Percentiles rank a stretch among this genome's conserved stretches.
phyloP scores from a whole-genome alignment of 2,888 invertebrate genomes.

The Antheraea yamamai region DNA sequence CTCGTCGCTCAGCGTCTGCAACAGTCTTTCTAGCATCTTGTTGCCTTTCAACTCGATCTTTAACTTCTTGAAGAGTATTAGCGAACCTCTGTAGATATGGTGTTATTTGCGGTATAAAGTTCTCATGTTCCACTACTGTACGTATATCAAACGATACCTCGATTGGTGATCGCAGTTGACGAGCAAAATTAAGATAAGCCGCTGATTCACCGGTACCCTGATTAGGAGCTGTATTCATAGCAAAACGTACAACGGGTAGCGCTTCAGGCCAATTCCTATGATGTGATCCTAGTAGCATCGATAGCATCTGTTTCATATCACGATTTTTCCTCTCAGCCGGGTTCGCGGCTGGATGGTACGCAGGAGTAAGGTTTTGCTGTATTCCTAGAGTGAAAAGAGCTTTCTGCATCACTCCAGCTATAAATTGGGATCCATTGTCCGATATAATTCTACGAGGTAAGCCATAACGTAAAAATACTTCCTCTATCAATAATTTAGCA shows the following conservation, averaged over 20 bases:
- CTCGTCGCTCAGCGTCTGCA: not conserved
- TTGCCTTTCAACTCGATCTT: conserved; percentile 12
- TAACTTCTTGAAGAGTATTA: not conserved
- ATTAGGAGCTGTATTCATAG: conserved; percentile 32
- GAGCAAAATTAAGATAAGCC: conserved; percentile 39
- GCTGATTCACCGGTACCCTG: conserved; percentile 32
- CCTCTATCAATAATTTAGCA: conserved; percentile 28
- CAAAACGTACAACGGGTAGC: conserved; percentile 36
- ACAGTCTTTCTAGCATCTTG: conserved; percentile 4
- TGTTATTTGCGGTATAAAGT: conserved; percentile 31
- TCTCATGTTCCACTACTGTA: conserved; percentile 20
- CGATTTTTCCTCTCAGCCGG: conserved; percentile 47
- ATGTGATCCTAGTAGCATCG: conserved; percentile 32
- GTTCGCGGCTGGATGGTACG: conserved; percentile 50
- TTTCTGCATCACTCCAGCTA: conserved; percentile 35
- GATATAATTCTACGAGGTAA: conserved; percentile 33
- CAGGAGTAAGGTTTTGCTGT: conserved; percentile 34
- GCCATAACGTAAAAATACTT: conserved; percentile 35
- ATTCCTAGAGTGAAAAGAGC: conserved; percentile 28
- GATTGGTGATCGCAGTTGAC: conserved; percentile 37
- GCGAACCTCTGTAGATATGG: conserved; percentile 24
- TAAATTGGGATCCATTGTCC: conserved; percentile 38
- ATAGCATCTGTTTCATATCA: conserved; percentile 38
- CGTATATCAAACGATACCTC: too few relatives aligned
- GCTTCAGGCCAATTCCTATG: conserved; percentile 36